Conservation (phyloP, 2,113 vertebrate species). For the Indicator maculatus region DNA sequence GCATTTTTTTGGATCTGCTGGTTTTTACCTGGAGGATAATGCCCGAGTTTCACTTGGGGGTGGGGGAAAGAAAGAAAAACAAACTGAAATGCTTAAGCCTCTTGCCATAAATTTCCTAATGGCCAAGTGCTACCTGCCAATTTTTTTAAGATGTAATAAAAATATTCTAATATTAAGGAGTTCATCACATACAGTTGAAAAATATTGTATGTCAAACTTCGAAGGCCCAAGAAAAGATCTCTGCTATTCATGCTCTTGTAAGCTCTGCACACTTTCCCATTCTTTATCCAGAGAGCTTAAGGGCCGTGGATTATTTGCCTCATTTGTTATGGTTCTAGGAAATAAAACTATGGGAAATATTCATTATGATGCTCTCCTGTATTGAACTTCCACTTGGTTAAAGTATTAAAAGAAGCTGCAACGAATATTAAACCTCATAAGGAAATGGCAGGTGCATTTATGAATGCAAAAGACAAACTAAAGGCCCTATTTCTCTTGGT, state of each 20-base stretch:
- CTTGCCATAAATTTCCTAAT: conserved; percentile 6
- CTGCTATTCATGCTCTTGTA: conserved; percentile 29
- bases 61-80: not conserved
- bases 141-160: conserved; percentile 19
- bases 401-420: conserved; percentile 71
- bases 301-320: conserved; percentile 76
- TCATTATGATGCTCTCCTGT: conserved; percentile 46
- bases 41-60: not conserved
- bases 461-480: not conserved
- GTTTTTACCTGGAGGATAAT: not conserved
- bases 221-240: conserved; percentile 47
- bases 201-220: conserved; percentile 21
- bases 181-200: not conserved
- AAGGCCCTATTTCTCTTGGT: not conserved
- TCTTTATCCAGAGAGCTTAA: conserved; percentile 74
- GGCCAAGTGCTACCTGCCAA: not conserved
- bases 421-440: conserved; percentile 68
- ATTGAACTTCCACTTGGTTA: conserved; percentile 61
- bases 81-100: not conserved
- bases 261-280: conserved; percentile 61
- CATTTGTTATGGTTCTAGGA: conserved; percentile 70
- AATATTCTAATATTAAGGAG: conserved; percentile 24
- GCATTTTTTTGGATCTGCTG: not conserved
- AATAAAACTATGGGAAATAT: conserved; percentile 72
- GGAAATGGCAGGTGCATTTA: conserved; percentile 37